phyloP scores from a whole-genome alignment of 2,113 vertebrate species.

The Lophura nycthemera region DNA sequence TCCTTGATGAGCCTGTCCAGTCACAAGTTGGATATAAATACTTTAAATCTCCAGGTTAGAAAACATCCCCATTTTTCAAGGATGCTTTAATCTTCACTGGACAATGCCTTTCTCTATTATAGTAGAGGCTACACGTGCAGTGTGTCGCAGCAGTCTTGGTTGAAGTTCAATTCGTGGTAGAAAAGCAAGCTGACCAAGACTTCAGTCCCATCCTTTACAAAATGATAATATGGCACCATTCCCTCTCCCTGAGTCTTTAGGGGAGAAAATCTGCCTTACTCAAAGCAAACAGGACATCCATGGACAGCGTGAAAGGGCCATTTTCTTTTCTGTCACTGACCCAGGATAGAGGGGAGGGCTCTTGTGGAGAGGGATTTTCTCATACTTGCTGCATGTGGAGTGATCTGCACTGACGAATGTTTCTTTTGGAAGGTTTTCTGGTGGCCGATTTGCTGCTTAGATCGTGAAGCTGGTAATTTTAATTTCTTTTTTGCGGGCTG shows the following conservation, averaged over 20 bases:
- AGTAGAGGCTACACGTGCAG: rapidly evolving
- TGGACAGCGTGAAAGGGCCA: constrained; percentile 36
- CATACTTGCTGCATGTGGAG: constrained; percentile 75
- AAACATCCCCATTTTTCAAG: constrained; percentile 32
- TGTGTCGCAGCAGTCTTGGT: constrained; percentile 8
- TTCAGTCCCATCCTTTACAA: background rate
- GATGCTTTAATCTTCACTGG: constrained; percentile 36
- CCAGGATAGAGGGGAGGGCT: constrained; percentile 64
- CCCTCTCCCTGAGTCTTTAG: background rate
- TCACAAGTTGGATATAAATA: background rate
- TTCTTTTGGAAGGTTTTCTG: constrained; percentile 75
- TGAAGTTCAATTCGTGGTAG: background rate
- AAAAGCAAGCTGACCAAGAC: constrained; percentile 20
- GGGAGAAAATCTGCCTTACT: constrained; percentile 9
- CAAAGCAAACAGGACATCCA: constrained; percentile 15
- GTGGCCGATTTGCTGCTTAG: constrained; percentile 76
- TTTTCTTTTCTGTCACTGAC: constrained; percentile 38
- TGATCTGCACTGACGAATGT: constrained; percentile 70
- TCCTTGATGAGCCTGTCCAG: constrained; percentile 19
- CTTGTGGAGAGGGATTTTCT: constrained; percentile 66
- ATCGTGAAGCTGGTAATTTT: constrained; percentile 71
- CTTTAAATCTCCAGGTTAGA: background rate
- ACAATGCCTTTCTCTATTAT: background rate
- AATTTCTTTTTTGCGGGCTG: constrained; percentile 73
- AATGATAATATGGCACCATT: background rate